Evolutionary conservation across 2,888 invertebrate genomes (phyloP), one percentile per base, ranked within the genome.

Genomic region (Ommatoiulus sabulosus): DNA sequence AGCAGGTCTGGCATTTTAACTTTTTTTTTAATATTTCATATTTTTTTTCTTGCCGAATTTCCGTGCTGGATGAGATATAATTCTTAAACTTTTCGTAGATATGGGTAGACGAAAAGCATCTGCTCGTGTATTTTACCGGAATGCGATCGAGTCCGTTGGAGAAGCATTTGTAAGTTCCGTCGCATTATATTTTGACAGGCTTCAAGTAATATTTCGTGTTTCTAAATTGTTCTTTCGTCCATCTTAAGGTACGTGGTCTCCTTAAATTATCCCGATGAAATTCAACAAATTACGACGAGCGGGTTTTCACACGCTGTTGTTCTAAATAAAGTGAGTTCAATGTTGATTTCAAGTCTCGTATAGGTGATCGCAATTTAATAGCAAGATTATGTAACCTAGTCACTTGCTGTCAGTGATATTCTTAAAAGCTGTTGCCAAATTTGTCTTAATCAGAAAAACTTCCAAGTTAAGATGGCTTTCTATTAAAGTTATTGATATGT

Each of bases 61-160:
- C 0, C 12, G 72, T 17, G 84, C 52, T 24, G 43, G 12, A 15
- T 52, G 85, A 88, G 10, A 86, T n/a, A 87, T 46, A 17, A 72
- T 24, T 86, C 15, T 48, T 20, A 3, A 44, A n/a, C 10, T 87
- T 8, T 46, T 46, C 24, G 7, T 17, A 90, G 93, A 94, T 98
- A 88, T 98, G 98, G 97, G 96, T 98, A 63, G 97, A 99, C 93
- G 95, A 95, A 90, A 92, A 94, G 4, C 94, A 95, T 90, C 95
- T 95, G 89, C 93, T 98, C 89, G 96, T 99, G 1, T 99, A 97
- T 94, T 98, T 99, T 93, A 95, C 97, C 91, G 98, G 97, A 5
- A 94, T 97, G 89, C 95, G 96, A 90, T 98, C 99, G 93, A 96
- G 97, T 5, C 97, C 98, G 0, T 93, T 99, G 90, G 98, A 99